phyloP scores from a whole-genome alignment of 2,888 invertebrate genomes.

The Nomada fucata region DNA sequence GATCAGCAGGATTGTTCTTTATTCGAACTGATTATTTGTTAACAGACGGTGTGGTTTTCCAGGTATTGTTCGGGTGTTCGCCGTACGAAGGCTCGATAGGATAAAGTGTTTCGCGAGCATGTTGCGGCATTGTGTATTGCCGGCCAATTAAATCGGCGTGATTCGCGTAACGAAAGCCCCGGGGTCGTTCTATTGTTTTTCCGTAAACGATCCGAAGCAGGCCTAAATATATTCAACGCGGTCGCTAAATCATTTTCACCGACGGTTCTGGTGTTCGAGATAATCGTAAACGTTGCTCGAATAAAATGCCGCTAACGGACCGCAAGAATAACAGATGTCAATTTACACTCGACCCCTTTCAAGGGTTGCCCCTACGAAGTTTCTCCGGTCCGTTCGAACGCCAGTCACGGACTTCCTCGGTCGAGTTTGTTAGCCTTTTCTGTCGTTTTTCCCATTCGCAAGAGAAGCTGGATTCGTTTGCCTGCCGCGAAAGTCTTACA shows the following conservation, averaged over 20 bases:
- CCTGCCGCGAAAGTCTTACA: constrained; percentile 25
- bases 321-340: constrained; percentile 36
- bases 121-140: background rate
- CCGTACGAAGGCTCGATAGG: background rate
- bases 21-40: constrained; percentile 12
- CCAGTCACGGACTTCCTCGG: constrained; percentile 51
- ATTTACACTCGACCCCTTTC: constrained; percentile 8
- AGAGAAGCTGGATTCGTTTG: constrained; percentile 38
- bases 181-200: background rate
- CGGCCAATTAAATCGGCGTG: background rate
- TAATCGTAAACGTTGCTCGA: constrained; percentile 18
- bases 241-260: background rate
- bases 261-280: background rate
- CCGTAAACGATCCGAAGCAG: no score
- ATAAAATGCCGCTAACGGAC: constrained; percentile 25
- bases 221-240: background rate
- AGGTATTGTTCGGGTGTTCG: background rate
- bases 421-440: constrained; percentile 59
- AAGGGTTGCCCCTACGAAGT: constrained; percentile 18
- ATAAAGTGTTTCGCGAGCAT: background rate
- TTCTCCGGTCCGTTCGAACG: constrained; percentile 28
- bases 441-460: constrained; percentile 11
- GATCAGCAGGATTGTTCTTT: background rate
- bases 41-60: background rate
- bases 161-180: background rate